Conservation (phyloP, 1,140 invertebrate genomes). For the Dendroctonus ponderosae region DNA sequence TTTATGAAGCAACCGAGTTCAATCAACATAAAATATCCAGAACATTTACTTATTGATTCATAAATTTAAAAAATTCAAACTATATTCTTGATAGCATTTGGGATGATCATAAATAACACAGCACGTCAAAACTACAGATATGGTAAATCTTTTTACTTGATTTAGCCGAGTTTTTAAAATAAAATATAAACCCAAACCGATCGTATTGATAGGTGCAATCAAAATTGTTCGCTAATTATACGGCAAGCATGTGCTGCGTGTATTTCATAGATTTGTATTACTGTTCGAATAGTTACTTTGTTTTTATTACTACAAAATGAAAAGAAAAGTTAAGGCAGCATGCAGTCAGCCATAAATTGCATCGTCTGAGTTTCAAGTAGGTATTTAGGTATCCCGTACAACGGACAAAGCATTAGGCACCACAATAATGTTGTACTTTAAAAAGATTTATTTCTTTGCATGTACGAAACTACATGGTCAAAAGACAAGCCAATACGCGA, state of each 20-base stretch:
- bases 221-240: slow-evolving; percentile 10
- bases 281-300: slow-evolving; percentile 1
- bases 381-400: slow-evolving; percentile 20
- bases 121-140: too few species aligned
- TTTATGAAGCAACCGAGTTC: too few species aligned
- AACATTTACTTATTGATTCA: too few species aligned
- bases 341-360: slow-evolving; percentile 10
- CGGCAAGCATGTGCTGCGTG: not conserved
- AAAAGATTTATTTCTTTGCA: slow-evolving; percentile 18
- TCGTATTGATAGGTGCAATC: not conserved
- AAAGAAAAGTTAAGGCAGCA: slow-evolving; percentile 6
- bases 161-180: too few species aligned
- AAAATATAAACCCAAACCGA: too few species aligned
- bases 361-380: slow-evolving; percentile 13
- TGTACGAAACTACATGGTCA: slow-evolving; percentile 5
- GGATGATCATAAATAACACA: too few species aligned
- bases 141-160: too few species aligned
- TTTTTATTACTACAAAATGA: slow-evolving; percentile 11
- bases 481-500: slow-evolving; percentile 9
- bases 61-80: too few species aligned
- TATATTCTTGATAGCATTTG: too few species aligned
- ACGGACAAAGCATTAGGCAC: slow-evolving; percentile 11
- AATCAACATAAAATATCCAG: too few species aligned
- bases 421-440: slow-evolving; percentile 13
- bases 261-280: slow-evolving; percentile 7